Evolutionary conservation across 2,113 vertebrate genomes (phyloP).

Genomic region (Anhinga rufa): DNA sequence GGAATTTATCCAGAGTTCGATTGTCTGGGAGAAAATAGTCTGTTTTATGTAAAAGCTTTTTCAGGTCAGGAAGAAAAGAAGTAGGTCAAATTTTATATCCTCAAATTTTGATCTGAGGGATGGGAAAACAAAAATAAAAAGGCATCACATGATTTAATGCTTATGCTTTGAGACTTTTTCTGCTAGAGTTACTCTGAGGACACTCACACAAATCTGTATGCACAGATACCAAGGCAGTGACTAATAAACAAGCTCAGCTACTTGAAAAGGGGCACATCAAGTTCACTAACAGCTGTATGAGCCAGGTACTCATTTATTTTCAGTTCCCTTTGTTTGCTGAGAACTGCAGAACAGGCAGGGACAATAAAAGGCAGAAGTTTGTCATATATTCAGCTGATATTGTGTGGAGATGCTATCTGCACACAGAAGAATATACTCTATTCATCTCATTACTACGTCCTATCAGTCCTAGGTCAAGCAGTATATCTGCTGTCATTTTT

Average conservation of each 20-base stretch:
- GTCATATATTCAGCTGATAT: not conserved
- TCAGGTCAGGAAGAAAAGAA: slow-evolving; percentile 30
- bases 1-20: not conserved
- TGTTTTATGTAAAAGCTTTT: slow-evolving; percentile 13
- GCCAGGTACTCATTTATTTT: not conserved
- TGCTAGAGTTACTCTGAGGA: not conserved
- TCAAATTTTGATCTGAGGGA: slow-evolving; percentile 2
- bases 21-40: not conserved
- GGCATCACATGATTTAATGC: not conserved
- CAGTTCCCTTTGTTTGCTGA: not conserved
- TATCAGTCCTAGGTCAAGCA: not conserved
- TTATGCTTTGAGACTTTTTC: not conserved
- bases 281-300: not conserved
- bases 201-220: not conserved
- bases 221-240: not conserved
- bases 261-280: not conserved
- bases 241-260: not conserved
- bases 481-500: not conserved
- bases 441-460: not conserved
- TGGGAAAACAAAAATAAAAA: slow-evolving; percentile 19
- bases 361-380: not conserved
- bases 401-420: not conserved
- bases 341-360: not conserved
- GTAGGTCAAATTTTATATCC: slow-evolving; percentile 26
- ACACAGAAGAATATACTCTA: not conserved